These are phyloP conservation scores for Stegodyphus dumicola DNA, from an alignment of 1,140 invertebrate genomes.

Conservation along the genomic window DNA sequence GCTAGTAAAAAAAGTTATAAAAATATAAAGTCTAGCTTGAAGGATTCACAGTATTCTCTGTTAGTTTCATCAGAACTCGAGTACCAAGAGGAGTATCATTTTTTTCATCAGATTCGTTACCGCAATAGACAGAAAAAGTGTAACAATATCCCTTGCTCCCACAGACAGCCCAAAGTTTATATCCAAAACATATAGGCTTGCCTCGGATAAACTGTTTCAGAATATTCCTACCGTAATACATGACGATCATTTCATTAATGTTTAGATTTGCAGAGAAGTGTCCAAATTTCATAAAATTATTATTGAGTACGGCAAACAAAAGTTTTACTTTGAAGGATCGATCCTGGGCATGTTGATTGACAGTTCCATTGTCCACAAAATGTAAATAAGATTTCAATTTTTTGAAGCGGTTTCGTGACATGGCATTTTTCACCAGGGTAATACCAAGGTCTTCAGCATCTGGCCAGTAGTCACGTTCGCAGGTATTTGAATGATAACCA, in stretches of 20 bases:
- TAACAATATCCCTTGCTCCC: slow-evolving; percentile 21
- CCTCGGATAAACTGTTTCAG: slow-evolving; percentile 10
- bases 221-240: slow-evolving; percentile 34
- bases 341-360: slow-evolving; percentile 22
- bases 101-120: slow-evolving; percentile 27
- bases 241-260: slow-evolving; percentile 38
- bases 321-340: slow-evolving; percentile 25
- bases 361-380: too few relatives aligned
- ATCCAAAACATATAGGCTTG: too few relatives aligned
- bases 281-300: slow-evolving; percentile 29
- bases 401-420: too few relatives aligned
- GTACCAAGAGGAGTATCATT: slow-evolving; percentile 20
- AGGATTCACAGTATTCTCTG: too few relatives aligned
- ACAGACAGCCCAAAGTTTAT: slow-evolving; percentile 5
- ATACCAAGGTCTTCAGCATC: too few relatives aligned
- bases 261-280: slow-evolving; percentile 20
- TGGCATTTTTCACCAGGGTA: too few relatives aligned
- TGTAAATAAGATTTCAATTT: too few relatives aligned
- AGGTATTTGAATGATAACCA: too few relatives aligned
- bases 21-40: too few relatives aligned
- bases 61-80: slow-evolving; percentile 4
- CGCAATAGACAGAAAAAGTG: slow-evolving; percentile 13
- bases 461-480: too few relatives aligned
- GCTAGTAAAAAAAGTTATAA: too few relatives aligned
- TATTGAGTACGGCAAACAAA: slow-evolving; percentile 23